phyloP scores from a whole-genome alignment of 2,888 invertebrate genomes.

The Morpho deidamia region DNA sequence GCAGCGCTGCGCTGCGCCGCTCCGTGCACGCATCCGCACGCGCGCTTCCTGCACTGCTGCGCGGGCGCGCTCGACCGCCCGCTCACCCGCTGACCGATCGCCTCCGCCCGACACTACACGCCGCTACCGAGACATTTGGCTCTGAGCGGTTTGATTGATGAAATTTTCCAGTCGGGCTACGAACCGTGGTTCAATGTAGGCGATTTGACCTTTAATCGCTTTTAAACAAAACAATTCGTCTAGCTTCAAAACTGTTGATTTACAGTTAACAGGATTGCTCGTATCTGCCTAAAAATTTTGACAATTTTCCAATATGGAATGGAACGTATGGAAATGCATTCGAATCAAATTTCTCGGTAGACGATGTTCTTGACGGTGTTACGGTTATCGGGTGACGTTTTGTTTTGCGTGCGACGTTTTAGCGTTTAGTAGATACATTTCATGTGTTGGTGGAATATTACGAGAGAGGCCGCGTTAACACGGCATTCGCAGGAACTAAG shows the following conservation, averaged over 20 bases:
- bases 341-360: slow-evolving; percentile 10
- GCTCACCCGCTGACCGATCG: slow-evolving; percentile 59
- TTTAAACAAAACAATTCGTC: too few relatives aligned
- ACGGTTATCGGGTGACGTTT: slow-evolving; percentile 10
- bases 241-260: too few relatives aligned
- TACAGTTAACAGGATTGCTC: too few relatives aligned
- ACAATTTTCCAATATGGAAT: slow-evolving; percentile 25
- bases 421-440: slow-evolving; percentile 6
- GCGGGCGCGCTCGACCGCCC: slow-evolving; percentile 55
- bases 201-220: too few relatives aligned
- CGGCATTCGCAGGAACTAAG: slow-evolving; percentile 20
- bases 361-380: neutral
- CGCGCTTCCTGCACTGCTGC: slow-evolving; percentile 74
- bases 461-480: slow-evolving; percentile 18
- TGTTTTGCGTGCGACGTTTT: slow-evolving; percentile 20
- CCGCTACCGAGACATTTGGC: slow-evolving; percentile 5
- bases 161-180: neutral
- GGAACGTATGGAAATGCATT: slow-evolving; percentile 23
- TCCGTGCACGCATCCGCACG: slow-evolving; percentile 56
- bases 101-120: neutral
- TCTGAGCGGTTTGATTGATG: neutral
- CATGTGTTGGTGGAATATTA: slow-evolving; percentile 7
- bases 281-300: neutral
- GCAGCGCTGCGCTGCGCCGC: slow-evolving; percentile 50
- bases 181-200: too few relatives aligned